phyloP scores from a whole-genome alignment of 2,113 vertebrate genomes.

The Ailurus styani region DNA sequence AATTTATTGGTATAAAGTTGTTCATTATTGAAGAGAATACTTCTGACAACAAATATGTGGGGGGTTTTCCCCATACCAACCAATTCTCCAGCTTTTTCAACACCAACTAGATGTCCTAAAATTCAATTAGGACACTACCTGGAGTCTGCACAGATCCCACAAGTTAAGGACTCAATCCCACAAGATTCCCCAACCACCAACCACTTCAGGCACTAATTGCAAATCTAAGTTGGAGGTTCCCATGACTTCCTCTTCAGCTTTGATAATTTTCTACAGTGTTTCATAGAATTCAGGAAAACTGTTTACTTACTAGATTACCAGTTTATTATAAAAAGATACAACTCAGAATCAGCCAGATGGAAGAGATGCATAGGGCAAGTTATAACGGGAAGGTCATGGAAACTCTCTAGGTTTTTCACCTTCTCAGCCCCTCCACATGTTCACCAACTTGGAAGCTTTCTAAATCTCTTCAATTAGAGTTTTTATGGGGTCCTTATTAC shows the following conservation, averaged over 20 bases:
- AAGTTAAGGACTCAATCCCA: not conserved
- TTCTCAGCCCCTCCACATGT: not conserved
- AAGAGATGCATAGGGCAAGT: not conserved
- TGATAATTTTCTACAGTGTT: not conserved
- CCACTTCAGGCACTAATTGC: not conserved
- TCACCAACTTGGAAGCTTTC: not conserved
- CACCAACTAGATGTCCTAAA: not conserved
- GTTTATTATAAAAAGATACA: not conserved
- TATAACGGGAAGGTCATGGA: not conserved
- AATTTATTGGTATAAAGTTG: not conserved
- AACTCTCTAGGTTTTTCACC: not conserved
- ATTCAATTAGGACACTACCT: not conserved
- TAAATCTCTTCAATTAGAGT: not conserved
- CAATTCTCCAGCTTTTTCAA: not conserved
- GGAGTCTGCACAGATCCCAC: not conserved
- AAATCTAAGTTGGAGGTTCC: not conserved
- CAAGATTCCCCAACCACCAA: too few relatives aligned
- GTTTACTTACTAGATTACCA: not conserved
- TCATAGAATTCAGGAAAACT: not conserved
- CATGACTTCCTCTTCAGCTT: not conserved
- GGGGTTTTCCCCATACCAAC: not conserved
- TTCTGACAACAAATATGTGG: not conserved
- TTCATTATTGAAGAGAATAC: not conserved
- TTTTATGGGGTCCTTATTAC: not conserved
- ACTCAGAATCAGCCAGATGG: not conserved